phyloP scores from a whole-genome alignment of 1,140 invertebrate genomes.

The Microvelia longipes region DNA sequence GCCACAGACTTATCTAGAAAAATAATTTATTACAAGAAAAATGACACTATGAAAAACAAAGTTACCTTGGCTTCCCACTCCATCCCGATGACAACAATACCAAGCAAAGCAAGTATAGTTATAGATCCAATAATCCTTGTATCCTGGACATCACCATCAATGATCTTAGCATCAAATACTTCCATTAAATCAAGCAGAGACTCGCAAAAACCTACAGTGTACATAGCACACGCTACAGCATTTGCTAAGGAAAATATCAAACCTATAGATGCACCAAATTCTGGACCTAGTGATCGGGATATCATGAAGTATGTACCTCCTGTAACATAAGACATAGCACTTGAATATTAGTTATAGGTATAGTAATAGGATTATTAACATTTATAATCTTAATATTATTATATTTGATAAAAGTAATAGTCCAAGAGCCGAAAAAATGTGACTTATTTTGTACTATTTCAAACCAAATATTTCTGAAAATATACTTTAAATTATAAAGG shows the following conservation, averaged over 20 bases:
- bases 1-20: too few relatives aligned
- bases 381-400: too few relatives aligned
- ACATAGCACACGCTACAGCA: slow-evolving; percentile 93
- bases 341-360: background rate
- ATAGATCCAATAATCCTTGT: slow-evolving; percentile 51
- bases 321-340: slow-evolving; percentile 29
- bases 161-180: slow-evolving; percentile 35
- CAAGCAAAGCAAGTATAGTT: slow-evolving; percentile 55
- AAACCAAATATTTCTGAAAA: too few relatives aligned
- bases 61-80: slow-evolving; percentile 72
- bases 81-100: slow-evolving; percentile 76
- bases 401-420: too few relatives aligned
- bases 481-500: too few relatives aligned
- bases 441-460: too few relatives aligned
- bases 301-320: slow-evolving; percentile 97
- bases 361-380: too few relatives aligned
- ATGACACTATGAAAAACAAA: too few relatives aligned
- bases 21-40: too few relatives aligned
- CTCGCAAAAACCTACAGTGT: slow-evolving; percentile 94
- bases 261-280: slow-evolving; percentile 86
- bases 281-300: slow-evolving; percentile 84
- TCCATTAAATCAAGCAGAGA: slow-evolving; percentile 55
- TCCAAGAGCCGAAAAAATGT: too few relatives aligned
- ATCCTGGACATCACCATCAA: slow-evolving; percentile 43
- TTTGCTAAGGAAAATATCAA: slow-evolving; percentile 82